Conservation (phyloP, 2,888 invertebrate genomes). For the Chrysotoxum bicinctum region DNA sequence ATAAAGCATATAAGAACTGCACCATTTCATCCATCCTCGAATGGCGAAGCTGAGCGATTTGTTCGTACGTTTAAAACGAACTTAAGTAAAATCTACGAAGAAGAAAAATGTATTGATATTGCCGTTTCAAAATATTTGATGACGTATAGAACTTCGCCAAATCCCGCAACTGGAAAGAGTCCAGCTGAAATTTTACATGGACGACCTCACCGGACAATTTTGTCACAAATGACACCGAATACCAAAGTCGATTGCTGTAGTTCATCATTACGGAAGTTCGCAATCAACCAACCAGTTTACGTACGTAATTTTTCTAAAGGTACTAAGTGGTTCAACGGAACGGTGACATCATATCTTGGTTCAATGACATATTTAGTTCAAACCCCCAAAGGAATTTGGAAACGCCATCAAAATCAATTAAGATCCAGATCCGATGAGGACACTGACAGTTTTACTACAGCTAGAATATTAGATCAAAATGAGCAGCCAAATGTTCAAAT, state of each 20-base stretch:
- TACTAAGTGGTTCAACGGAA: too few relatives aligned
- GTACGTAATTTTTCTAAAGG: too few relatives aligned
- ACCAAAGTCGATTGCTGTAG: too few relatives aligned
- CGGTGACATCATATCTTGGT: too few relatives aligned
- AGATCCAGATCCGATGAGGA: not conserved
- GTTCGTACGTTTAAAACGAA: constrained; percentile 45
- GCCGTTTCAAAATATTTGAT: constrained; percentile 42
- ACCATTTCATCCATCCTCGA: too few relatives aligned
- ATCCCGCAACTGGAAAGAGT: not conserved
- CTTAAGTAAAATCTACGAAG: constrained; percentile 10
- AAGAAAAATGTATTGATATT: constrained; percentile 6
- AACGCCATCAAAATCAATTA: constrained; percentile 2
- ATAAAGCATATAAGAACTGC: too few relatives aligned
- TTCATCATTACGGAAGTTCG: too few relatives aligned
- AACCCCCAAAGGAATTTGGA: constrained; percentile 12
- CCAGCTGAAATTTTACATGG: too few relatives aligned
- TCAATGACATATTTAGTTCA: not conserved
- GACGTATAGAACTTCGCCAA: constrained; percentile 49
- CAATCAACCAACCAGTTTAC: too few relatives aligned
- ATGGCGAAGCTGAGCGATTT: constrained; percentile 26
- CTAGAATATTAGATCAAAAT: not conserved
- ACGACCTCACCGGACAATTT: too few relatives aligned
- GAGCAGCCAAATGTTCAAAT: too few relatives aligned
- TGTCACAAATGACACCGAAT: too few relatives aligned
- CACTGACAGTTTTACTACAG: not conserved